These are phyloP conservation scores for Bradypodion pumilum DNA, from an alignment of 2,797 vertebrate species.

Conservation along the genomic window DNA sequence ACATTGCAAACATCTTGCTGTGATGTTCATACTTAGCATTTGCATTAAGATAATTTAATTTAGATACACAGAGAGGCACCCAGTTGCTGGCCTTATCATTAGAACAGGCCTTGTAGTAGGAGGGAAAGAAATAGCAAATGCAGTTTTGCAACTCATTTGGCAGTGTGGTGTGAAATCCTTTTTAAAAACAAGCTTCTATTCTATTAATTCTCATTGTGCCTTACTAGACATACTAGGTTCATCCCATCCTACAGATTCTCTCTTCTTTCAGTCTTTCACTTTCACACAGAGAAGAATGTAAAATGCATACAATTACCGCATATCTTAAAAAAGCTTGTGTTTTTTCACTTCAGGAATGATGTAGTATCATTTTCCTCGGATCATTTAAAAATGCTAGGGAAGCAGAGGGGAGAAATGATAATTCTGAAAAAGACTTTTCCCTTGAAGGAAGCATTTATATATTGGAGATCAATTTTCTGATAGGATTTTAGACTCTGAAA, in stretches of 20 bases:
- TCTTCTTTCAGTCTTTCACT: background rate
- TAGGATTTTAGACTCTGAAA: constrained; percentile 71
- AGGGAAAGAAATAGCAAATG: constrained; percentile 34
- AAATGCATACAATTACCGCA: constrained; percentile 45
- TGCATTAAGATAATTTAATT: constrained; percentile 75
- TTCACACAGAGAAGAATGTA: background rate
- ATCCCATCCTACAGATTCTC: too few relatives aligned
- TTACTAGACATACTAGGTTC: constrained; percentile 42
- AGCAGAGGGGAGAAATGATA: constrained; percentile 46
- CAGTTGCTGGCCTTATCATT: constrained; percentile 41
- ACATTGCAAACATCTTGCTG: constrained; percentile 63
- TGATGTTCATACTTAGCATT: constrained; percentile 66
- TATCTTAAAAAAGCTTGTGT: constrained; percentile 47
- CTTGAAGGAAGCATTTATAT: constrained; percentile 67
- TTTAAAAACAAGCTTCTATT: constrained; percentile 20
- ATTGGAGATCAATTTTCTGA: constrained; percentile 80
- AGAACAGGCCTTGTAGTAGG: constrained; percentile 34
- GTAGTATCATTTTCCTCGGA: constrained; percentile 66
- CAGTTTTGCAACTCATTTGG: constrained; percentile 61
- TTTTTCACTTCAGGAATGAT: constrained; percentile 40
- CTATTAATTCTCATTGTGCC: constrained; percentile 61
- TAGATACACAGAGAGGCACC: constrained; percentile 61
- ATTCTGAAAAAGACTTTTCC: constrained; percentile 61
- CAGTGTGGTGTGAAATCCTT: constrained; percentile 38
- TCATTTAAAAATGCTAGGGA: constrained; percentile 65